Base-by-base conservation (phyloP, 1,140 invertebrate genomes). In the Drosophila kurseongensis region DNA sequence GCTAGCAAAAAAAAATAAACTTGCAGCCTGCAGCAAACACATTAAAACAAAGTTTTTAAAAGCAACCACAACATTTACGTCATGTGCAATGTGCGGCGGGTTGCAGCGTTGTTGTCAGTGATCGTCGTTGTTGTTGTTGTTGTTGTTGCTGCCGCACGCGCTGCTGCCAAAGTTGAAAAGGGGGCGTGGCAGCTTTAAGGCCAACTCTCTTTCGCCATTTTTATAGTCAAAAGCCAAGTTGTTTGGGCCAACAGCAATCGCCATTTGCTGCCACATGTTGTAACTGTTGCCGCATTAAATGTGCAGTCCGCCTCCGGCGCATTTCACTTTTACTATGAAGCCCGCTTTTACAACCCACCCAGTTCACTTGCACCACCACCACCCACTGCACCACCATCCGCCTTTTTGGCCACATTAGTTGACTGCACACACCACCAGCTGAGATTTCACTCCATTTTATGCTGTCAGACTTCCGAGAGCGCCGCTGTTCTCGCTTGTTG, bases 361-460 rank as follows among this genome's bases (percentile, higher is more conserved):
- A 27, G 23, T 29, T 9, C 14, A 12, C 27, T 4, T 36, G 23
- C 44, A n/a, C 23, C 47, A 40, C 36, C 5, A 9, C 23, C 8
- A 18, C 13, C 44, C 32, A 16, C 13, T 4, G 14, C 36, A 16
- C 29, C 56, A 45, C 13, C 44, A 16, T 47, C 23, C 56, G 36
- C 14, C 42, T 18, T 54, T 45, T 23, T 47, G 54, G 29, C 54
- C 63, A 45, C 82, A 81, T 80, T 86, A 85, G 82, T 88, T 79
- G 75, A 76, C 69, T 83, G 83, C 59, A 61, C 76, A 89, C 76
- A 89, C 84, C 83, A 83, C 83, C 83, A 88, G 79, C 83, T 79
- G 84, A 88, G 83, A 88, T 88, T 88, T 88, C 80, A 88, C 84
- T 88, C 81, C 83, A 88, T 88, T 88, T 88, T 88, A 88, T 88